Base-by-base conservation (phyloP, 2,113 vertebrate genomes). In the Daboia siamensis region DNA sequence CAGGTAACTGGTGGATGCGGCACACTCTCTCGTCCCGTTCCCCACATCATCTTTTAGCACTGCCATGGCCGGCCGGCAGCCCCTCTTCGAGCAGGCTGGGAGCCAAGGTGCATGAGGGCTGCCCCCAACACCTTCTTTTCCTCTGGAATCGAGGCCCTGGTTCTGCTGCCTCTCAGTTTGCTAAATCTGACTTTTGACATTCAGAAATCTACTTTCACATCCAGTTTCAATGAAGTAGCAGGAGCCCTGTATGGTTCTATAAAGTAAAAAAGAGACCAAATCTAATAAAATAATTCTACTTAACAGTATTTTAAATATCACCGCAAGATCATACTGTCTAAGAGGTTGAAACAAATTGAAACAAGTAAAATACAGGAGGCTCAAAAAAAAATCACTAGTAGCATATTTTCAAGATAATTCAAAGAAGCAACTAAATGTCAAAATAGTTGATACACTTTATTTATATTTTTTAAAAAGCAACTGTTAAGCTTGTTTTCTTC, bases 131-230 rank as follows among this genome's bases (percentile, higher is more conserved):
- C 69, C 97, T 95, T 97, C 97, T 97, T 97, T 97, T 96, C 95
- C 96, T 93, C n/a, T 96, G 74, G 17, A 80, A 44, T 95, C 95
- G 91, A 90, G 91, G 95, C 96, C 97, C 97, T 97, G 95, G 93
- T 97, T 96, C 95, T 96, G 96, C 94, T 95, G 96, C 97, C 96
- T 97, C 97, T 97, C 97, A 96, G 97, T 97, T 97, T 97, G 96
- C 97, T 85, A 85, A 46, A 46, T 97, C 97, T 97, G 96, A 97
- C 97, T 98, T 97, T 59, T 96, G 97, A 96, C 97, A 97, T 96
- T 96, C 97, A 69, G 29, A n/a, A 21, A 90, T 90, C 26, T 84
- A 95, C 96, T 95, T 94, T 96, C 91, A 33, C n/a, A 56, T 56
- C 24, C 26, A 10, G 52, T 52, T 39, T 97, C 94, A 95, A 91